Evolutionary conservation across 1,140 invertebrate species (phyloP).

Genomic region (Elysia chlorotica): DNA sequence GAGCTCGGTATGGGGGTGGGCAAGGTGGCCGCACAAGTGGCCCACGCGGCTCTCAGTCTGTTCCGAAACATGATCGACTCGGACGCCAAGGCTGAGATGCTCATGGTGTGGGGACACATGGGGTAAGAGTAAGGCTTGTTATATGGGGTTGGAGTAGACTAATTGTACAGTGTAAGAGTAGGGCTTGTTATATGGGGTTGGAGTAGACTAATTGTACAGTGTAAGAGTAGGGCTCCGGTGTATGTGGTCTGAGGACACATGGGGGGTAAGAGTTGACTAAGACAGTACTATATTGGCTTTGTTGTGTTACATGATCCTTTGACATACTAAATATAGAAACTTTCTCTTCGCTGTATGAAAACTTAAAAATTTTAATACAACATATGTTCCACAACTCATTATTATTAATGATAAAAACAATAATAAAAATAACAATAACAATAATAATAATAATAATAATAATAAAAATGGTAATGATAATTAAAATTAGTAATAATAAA

Average conservation of each 20-base stretch:
- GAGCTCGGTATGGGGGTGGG: conserved; percentile 70
- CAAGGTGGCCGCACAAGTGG: conserved; percentile 71
- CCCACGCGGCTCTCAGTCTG: conserved; percentile 69
- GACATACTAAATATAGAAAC: too few species aligned
- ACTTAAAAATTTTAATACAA: neutral
- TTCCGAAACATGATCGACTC: conserved; percentile 64
- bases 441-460: too few species aligned
- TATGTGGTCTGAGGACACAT: neutral
- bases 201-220: neutral
- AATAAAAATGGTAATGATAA: too few species aligned
- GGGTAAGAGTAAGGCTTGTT: conserved; percentile 57
- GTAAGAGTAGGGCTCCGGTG: neutral
- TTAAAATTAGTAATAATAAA: too few species aligned
- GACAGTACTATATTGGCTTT: too few species aligned
- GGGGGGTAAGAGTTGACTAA: neutral
- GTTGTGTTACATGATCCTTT: too few species aligned
- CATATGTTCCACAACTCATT: neutral
- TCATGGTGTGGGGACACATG: conserved; percentile 65
- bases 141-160: neutral
- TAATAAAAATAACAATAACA: too few species aligned
- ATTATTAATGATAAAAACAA: neutral
- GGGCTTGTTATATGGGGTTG: too few species aligned
- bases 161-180: neutral
- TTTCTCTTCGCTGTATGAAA: too few species aligned
- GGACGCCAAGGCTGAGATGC: conserved; percentile 62